These are phyloP conservation scores for Patella caerulea DNA, from an alignment of 2,888 invertebrate species.

Conservation along the genomic window DNA sequence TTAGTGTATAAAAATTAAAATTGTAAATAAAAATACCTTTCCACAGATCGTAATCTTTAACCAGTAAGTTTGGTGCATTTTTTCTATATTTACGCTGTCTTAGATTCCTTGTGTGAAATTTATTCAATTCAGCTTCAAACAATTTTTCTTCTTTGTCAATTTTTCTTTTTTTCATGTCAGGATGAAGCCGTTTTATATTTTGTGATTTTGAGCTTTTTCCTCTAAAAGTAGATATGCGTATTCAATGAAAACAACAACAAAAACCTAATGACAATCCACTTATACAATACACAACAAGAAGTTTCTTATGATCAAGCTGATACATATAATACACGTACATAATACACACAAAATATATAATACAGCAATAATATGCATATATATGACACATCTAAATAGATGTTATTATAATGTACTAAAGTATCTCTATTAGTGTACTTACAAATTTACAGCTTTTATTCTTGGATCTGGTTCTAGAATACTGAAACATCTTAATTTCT, in stretches of 20 bases:
- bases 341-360: no score
- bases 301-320: not conserved
- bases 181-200: not conserved
- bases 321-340: no score
- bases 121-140: not conserved
- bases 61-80: not conserved
- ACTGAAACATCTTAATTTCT: conserved; percentile 78
- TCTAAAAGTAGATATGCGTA: not conserved
- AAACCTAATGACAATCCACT: not conserved
- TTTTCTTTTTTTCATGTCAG: not conserved
- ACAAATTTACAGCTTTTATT: conserved; percentile 43
- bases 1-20: no score
- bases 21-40: not conserved
- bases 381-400: no score
- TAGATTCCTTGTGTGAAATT: not conserved
- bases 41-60: not conserved
- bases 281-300: not conserved
- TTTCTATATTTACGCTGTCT: not conserved
- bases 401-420: no score
- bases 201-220: not conserved
- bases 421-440: conserved; percentile 22
- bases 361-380: no score
- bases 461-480: conserved; percentile 77
- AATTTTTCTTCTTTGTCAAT: not conserved
- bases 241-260: not conserved